phyloP scores from a whole-genome alignment of 2,888 invertebrate species.

The Campopleginae sp. region DNA sequence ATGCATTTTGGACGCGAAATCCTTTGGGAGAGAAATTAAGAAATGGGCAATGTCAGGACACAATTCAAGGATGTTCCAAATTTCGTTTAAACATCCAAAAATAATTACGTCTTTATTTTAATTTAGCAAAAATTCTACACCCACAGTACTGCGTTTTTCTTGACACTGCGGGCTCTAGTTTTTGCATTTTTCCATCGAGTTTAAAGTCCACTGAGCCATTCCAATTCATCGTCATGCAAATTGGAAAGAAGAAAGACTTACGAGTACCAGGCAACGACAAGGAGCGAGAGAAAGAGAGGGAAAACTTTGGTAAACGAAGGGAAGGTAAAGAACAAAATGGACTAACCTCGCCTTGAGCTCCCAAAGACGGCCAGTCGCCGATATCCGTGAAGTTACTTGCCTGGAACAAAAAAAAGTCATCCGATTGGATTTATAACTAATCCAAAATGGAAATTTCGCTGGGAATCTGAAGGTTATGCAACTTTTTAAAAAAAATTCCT shows the following conservation, averaged over 20 bases:
- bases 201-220: conserved; percentile 31
- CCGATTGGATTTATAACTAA: conserved; percentile 47
- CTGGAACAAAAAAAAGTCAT: conserved; percentile 85
- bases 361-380: conserved; percentile 96
- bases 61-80: conserved; percentile 52
- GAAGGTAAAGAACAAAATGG: conserved; percentile 71
- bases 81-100: conserved; percentile 26
- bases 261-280: background rate
- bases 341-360: conserved; percentile 87
- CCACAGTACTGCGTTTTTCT: conserved; percentile 69
- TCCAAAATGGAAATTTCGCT: background rate
- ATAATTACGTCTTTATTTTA: conserved; percentile 58
- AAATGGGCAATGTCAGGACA: conserved; percentile 48
- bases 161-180: conserved; percentile 78
- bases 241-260: conserved; percentile 15
- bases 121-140: conserved; percentile 81
- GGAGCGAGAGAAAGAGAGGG: conserved; percentile 23
- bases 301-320: conserved; percentile 48
- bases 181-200: conserved; percentile 72
- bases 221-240: conserved; percentile 22
- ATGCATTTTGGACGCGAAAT: background rate
- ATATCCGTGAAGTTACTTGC: conserved; percentile 95
- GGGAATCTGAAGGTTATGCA: background rate
- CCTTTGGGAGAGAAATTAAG: background rate
- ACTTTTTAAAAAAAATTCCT: background rate